Evolutionary conservation across 92 coral and sea anemone species (phyloP).

Genomic region (Paragorgia papillata): DNA sequence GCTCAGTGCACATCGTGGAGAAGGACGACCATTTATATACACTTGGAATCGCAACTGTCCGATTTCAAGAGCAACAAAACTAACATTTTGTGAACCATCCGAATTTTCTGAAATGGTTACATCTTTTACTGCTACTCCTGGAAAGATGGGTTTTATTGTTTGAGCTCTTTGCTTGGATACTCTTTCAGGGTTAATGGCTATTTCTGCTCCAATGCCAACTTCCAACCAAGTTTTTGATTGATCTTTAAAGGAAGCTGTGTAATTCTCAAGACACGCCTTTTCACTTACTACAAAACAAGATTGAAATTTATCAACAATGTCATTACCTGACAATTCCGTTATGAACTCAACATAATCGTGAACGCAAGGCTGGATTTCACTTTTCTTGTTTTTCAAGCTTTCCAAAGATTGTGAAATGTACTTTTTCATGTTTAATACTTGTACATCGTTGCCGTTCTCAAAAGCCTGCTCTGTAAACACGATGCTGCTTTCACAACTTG

Average conservation of each 20-base stretch:
- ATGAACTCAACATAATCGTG: slow-evolving; percentile 26
- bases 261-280: background rate
- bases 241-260: background rate
- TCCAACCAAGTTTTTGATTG: background rate
- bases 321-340: background rate
- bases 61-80: slow-evolving; percentile 20
- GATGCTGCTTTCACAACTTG: slow-evolving; percentile 47
- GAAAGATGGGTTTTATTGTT: background rate
- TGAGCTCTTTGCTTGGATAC: background rate
- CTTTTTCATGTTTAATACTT: slow-evolving; percentile 56
- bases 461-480: slow-evolving; percentile 58
- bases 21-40: slow-evolving; percentile 29
- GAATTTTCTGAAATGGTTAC: slow-evolving; percentile 5
- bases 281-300: background rate
- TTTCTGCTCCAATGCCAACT: background rate
- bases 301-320: background rate
- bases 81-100: slow-evolving; percentile 40
- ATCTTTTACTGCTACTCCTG: slow-evolving; percentile 16
- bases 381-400: slow-evolving; percentile 28
- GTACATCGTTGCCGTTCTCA: slow-evolving; percentile 58
- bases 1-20: slow-evolving; percentile 9
- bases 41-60: slow-evolving; percentile 36
- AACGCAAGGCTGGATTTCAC: slow-evolving; percentile 42
- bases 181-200: background rate
- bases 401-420: slow-evolving; percentile 53